Percentiles rank a stretch among this genome's conserved stretches.
phyloP scores from a whole-genome alignment of 1,140 invertebrate genomes.

The Aphaenogaster rudis region DNA sequence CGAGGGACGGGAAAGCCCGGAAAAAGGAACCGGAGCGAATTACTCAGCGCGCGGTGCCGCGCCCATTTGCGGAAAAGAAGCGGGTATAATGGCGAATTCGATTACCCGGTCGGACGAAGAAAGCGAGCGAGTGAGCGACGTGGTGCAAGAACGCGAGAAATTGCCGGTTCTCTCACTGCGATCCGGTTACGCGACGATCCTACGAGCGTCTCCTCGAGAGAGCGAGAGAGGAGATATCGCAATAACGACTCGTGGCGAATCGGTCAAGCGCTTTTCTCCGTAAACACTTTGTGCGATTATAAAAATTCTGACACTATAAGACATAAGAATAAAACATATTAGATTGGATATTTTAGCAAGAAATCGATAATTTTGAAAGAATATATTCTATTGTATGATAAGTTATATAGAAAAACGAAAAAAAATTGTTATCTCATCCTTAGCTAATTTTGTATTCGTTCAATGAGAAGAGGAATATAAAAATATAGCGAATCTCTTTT shows the following conservation, averaged over 20 bases:
- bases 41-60: slow-evolving; percentile 71
- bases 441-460: not conserved
- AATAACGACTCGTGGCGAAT: slow-evolving; percentile 46
- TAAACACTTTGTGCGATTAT: not conserved
- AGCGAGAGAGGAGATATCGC: not conserved
- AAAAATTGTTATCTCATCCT: not conserved
- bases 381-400: not conserved
- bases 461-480: not conserved
- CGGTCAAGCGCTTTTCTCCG: not conserved
- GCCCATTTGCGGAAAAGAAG: slow-evolving; percentile 72
- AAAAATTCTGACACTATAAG: not conserved
- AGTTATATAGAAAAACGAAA: not conserved
- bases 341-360: no score
- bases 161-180: slow-evolving; percentile 28
- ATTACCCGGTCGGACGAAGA: slow-evolving; percentile 43
- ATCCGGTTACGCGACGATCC: slow-evolving; percentile 32
- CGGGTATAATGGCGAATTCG: slow-evolving; percentile 72
- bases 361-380: not conserved
- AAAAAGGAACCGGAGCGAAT: slow-evolving; percentile 70
- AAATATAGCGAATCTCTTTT: not conserved
- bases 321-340: not conserved
- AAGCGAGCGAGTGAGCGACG: slow-evolving; percentile 24
- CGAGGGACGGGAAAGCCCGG: slow-evolving; percentile 65
- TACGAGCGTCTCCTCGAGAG: not conserved
- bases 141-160: slow-evolving; percentile 46